Evolutionary conservation across 35 echinoderm and acorn worm genomes (phyloP), one percentile per base, ranked within the genome.

Genomic region (Lytechinus pictus): DNA sequence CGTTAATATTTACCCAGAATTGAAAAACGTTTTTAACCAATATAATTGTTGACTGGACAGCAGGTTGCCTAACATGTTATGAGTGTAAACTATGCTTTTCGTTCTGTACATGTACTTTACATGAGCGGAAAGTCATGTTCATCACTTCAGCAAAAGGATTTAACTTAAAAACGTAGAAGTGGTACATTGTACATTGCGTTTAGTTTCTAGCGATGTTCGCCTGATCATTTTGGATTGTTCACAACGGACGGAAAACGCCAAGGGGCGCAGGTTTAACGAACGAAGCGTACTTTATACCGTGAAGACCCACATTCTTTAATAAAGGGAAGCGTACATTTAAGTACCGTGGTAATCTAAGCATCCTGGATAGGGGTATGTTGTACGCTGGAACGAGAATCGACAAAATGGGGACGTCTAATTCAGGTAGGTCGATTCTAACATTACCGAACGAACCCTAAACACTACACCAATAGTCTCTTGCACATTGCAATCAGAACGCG

Each of bases 361-460:
- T 24, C n/a, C 66, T 16, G 8, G 66, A 79, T 79, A 79, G 19
- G 7, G 66, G 66, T 79, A 79, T 79, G 66, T 79, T 16, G 66
- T 24, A n/a, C n/a, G 66, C 16, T 79, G 66, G 66, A 79, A 79
- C 66, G 66, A 24, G 66, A 79, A 24, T 79, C 21, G 66, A 79
- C 66, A 24, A 79, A 79, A 79, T 79, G 66, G 21, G 66, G 21
- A 79, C 66, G 66, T 79, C 66, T 79, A 79, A 79, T 79, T 79
- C 66, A 79, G 66, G n/a, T 24, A 24, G 66, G 66, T 79, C 66
- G 66, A 79, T 79, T 79, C 66, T 79, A 24, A 79, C 66, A 79
- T 79, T 79, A 79, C 66, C 66, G n/a, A 79, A 79, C n/a, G 66
- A 79, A 79, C 66, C 66, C 66, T 79, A 79, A 79, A 79, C 66